phyloP scores from a whole-genome alignment of 2,113 vertebrate species.

The Macquaria australasica region DNA sequence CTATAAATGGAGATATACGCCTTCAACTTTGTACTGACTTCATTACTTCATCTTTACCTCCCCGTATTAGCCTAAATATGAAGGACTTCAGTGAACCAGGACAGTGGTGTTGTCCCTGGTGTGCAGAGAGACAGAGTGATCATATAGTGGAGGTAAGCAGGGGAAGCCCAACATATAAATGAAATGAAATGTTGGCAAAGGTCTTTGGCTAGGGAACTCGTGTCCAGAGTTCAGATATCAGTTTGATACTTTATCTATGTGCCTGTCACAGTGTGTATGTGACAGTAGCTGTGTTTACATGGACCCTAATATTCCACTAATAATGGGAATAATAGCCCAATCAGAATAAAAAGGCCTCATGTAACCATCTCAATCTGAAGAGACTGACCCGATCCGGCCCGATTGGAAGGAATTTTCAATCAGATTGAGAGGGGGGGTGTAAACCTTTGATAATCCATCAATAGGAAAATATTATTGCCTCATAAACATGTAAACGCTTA shows the following conservation, averaged over 20 bases:
- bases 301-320: no score
- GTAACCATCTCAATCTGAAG: no score
- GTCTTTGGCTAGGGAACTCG: not conserved
- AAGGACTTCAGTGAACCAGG: slow-evolving; percentile 2
- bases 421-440: no score
- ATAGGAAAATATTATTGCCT: no score
- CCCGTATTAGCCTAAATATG: not conserved
- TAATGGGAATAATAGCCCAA: no score
- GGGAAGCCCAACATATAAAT: not conserved
- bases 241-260: not conserved
- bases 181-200: not conserved
- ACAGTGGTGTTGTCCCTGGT: slow-evolving; percentile 2
- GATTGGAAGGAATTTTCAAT: no score
- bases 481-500: no score
- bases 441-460: no score
- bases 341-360: no score
- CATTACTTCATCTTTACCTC: slow-evolving; percentile 10
- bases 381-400: no score
- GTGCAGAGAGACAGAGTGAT: not conserved
- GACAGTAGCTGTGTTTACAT: not conserved
- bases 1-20: slow-evolving; percentile 21
- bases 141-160: slow-evolving; percentile 10
- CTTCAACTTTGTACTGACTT: not conserved
- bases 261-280: not conserved
- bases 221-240: not conserved